Evolutionary conservation across 2,113 vertebrate genomes (phyloP), one percentile per base, ranked within the genome.

Genomic region (Solea solea): DNA sequence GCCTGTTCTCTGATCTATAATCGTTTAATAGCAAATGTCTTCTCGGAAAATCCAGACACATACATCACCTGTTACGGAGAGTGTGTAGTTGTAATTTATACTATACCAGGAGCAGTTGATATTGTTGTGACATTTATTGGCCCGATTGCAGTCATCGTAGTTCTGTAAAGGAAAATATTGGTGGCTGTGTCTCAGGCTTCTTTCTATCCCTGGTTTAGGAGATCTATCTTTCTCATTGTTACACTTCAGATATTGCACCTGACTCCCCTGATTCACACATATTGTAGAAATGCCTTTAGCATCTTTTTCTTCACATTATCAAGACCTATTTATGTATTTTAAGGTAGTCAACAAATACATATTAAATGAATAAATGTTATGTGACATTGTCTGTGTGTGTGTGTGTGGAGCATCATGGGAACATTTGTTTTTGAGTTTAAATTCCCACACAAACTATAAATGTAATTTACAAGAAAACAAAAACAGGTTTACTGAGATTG

Each of bases 321-420:
- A 34, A 34, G 3, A 34, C 28, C 2, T 34, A 34, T 34, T 34
- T 34, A n/a, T n/a, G n/a, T n/a, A 34, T 34, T 34, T 5, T 34
- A 5, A 34, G 28, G 28, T 34, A 5, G 28, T 34, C 3, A 34
- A 34, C 2, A 3, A 34, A 34, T 5, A 2, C 28, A 34, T 34
- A 34, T 34, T 3, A 34, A 34, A 34, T 34, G 28, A 34, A n/a
- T n/a, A n/a, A n/a, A n/a, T n/a, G n/a, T n/a, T n/a, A n/a, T n/a
- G n/a, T n/a, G n/a, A n/a, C n/a, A n/a, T n/a, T 79, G 45, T 83
- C 68, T 85, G 4, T 69, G 48, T 79, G 72, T 79, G 53, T 78
- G 62, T 76, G 28, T 67, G 51, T 7, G 51, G 49, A 66, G 28
- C 54, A 74, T 72, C 78, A 79, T 82, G 82, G 80, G 81, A 86